Evolutionary conservation across 2,888 invertebrate genomes (phyloP), one percentile per base, ranked within the genome.

Genomic region (Drymonia ruficornis): DNA sequence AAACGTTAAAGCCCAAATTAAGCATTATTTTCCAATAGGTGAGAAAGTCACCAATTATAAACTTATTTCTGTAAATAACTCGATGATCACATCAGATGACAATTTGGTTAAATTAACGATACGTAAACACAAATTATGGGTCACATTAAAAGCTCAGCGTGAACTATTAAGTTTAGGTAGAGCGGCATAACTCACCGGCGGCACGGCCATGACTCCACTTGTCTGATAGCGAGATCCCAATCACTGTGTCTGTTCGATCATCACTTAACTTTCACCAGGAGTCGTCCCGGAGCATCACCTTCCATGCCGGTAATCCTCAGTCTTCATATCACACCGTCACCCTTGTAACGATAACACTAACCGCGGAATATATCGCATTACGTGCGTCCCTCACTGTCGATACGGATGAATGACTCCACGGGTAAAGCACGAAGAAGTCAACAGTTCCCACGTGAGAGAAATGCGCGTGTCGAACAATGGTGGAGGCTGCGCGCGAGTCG

Each of bases 381-480:
- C 90, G 89, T 87, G 84, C 81, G 76, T 70, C 71, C 81, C 72
- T 67, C 76, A 67, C 77, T 67, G 74, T 67, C 65, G 75, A 75
- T 70, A 75, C 72, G 68, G 76, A 75, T 80, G 81, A 83, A 87
- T 82, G 72, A 80, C 74, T 73, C 67, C 62, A 67, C 74, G 68
- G 74, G 84, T 89, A 87, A 84, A 81, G 80, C 89, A 90, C 90
- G 81, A 83, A 83, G 74, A 83, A 82, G 81, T 62, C 73, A 70
- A 74, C 66, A 72, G 82, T 91, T 92, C 91, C 86, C 91, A 92
- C 91, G 91, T 80, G 81, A 86, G 90, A 87, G 91, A 92, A 91
- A 91, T 88, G 91, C 86, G 77, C 78, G 78, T 73, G 72, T 51
- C 69, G 65, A 83, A 87, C 86, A 89, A 89, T 86, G 73, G 82